phyloP scores from a whole-genome alignment of 2,113 vertebrate species.

The Pongo pygmaeus region DNA sequence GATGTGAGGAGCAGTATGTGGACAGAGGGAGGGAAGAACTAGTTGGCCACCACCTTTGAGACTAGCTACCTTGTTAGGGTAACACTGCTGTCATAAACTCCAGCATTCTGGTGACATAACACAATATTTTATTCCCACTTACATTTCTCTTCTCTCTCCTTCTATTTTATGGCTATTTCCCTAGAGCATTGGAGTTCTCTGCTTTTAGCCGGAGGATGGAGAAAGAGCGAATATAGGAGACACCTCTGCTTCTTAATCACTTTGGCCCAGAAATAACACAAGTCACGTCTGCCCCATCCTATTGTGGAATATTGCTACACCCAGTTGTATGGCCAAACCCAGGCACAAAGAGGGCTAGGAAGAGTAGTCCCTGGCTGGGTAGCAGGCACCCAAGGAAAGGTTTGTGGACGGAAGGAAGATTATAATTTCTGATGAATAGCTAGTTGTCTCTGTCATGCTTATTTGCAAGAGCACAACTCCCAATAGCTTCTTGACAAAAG shows the following conservation, averaged over 20 bases:
- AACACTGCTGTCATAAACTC: not conserved
- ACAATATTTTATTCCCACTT: not conserved
- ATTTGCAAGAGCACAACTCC: not conserved
- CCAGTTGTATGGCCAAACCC: not conserved
- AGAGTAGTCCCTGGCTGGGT: not conserved
- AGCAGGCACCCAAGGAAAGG: not conserved
- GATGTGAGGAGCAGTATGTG: not conserved
- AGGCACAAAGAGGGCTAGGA: not conserved
- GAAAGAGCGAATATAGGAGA: not conserved
- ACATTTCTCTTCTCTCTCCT: not conserved
- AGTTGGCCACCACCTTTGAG: not conserved
- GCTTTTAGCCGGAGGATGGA: not conserved
- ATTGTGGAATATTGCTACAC: not conserved
- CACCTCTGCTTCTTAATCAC: not conserved
- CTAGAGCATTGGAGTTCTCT: not conserved
- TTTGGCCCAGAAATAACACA: not conserved
- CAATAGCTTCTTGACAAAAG: not conserved
- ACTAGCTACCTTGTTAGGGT: fast-evolving
- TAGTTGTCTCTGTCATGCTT: not conserved
- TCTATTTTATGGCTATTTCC: not conserved
- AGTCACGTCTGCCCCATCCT: too few relatives aligned
- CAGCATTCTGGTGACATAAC: not conserved
- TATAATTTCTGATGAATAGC: not conserved
- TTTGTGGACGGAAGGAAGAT: not conserved
- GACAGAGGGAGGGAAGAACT: too few relatives aligned